Evolutionary conservation across 2,888 invertebrate species (phyloP).

Genomic region (Malthinus seriepunctatus): DNA sequence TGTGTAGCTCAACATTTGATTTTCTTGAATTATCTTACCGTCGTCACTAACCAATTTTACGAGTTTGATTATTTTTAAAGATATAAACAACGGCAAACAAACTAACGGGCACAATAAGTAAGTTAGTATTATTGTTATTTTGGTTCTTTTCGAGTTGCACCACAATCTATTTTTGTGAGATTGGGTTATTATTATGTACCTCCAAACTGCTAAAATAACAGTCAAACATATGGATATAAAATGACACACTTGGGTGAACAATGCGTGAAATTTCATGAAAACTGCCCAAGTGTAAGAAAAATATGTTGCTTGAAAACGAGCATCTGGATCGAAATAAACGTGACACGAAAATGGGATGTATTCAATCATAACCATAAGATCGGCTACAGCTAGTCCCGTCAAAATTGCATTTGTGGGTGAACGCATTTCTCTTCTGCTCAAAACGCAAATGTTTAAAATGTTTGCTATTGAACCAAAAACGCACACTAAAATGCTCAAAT

Average conservation of each 20-base stretch:
- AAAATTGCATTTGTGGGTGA: conserved; percentile 92
- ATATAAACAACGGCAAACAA: conserved; percentile 82
- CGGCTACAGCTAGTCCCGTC: conserved; percentile 88
- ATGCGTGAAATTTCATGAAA: conserved; percentile 88
- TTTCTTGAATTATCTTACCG: conserved; percentile 49
- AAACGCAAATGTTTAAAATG: conserved; percentile 87
- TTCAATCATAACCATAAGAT: conserved; percentile 92
- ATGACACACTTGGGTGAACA: conserved; percentile 85
- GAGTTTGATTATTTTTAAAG: conserved; percentile 70
- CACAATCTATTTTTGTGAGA: conserved; percentile 80
- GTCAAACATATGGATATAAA: conserved; percentile 94
- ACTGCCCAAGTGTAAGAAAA: conserved; percentile 77
- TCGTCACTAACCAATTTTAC: conserved; percentile 57
- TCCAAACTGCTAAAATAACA: conserved; percentile 89
- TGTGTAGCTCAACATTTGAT: conserved; percentile 38
- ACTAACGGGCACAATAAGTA: conserved; percentile 83
- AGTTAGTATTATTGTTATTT: conserved; percentile 74
- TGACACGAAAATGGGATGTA: conserved; percentile 90
- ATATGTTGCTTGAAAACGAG: conserved; percentile 58
- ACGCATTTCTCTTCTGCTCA: conserved; percentile 87
- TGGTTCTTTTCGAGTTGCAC: conserved; percentile 81
- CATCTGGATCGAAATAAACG: conserved; percentile 69
- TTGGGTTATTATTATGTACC: conserved; percentile 83
- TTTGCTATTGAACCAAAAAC: conserved; percentile 89
- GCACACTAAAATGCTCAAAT: conserved; percentile 84